These are phyloP conservation scores for Eudasyphora cyanicolor DNA, from an alignment of 2,888 invertebrate genomes.

Conservation along the genomic window DNA sequence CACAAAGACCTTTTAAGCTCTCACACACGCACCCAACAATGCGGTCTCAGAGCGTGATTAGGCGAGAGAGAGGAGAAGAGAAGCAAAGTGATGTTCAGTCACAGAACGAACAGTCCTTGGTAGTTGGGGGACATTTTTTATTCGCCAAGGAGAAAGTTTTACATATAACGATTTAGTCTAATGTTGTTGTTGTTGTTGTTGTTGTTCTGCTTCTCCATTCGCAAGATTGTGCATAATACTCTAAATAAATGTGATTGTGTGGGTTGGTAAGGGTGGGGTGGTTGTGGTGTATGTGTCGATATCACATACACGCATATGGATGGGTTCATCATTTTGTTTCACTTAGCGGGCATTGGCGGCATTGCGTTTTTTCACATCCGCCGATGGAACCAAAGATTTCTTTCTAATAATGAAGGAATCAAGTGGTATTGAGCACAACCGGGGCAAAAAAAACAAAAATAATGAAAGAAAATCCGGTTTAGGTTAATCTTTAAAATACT, in stretches of 20 bases:
- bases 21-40: not conserved
- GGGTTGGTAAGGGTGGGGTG: not conserved
- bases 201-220: not conserved
- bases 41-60: not conserved
- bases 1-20: conserved; percentile 59
- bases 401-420: not conserved
- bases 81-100: conserved; percentile 45
- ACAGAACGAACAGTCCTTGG: conserved; percentile 15
- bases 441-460: not conserved
- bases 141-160: conserved; percentile 28
- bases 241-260: not conserved
- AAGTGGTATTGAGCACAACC: not conserved
- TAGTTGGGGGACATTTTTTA: not conserved
- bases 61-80: not conserved
- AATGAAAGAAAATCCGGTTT: not conserved
- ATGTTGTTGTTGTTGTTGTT: conserved; percentile 27
- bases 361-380: not conserved
- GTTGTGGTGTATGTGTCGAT: not conserved
- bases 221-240: not conserved
- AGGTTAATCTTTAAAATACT: conserved; percentile 15
- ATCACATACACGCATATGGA: not conserved
- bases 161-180: conserved; percentile 26
- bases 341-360: not conserved
- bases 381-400: not conserved
- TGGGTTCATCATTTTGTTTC: conserved; percentile 4